These are phyloP conservation scores for Saturnia japonica DNA, from an alignment of 2,888 invertebrate species.

Conservation along the genomic window DNA sequence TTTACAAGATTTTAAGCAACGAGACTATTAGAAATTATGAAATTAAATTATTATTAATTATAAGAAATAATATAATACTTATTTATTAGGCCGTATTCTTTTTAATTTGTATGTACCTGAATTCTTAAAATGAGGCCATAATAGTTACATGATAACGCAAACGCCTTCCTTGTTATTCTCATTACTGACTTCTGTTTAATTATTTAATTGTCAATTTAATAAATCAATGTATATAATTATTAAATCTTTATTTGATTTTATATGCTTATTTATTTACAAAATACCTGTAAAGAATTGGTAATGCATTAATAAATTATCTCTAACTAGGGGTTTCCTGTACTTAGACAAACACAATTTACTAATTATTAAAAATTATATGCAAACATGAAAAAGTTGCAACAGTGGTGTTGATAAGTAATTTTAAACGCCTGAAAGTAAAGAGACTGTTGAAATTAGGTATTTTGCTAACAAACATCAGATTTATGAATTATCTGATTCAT, in stretches of 20 bases:
- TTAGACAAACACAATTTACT: too few species aligned
- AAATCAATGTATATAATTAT: slow-evolving; percentile 70
- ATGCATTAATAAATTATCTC: too few species aligned
- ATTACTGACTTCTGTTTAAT: slow-evolving; percentile 72
- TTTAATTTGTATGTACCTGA: slow-evolving; percentile 78
- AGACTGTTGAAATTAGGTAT: too few species aligned
- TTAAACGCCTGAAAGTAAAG: too few species aligned
- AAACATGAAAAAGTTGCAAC: too few species aligned
- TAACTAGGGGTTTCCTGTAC: too few species aligned
- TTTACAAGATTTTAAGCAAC: slow-evolving; percentile 68
- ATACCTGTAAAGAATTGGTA: too few species aligned
- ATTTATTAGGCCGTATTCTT: slow-evolving; percentile 65
- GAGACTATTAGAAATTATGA: slow-evolving; percentile 72
- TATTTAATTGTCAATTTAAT: slow-evolving; percentile 68
- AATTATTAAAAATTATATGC: too few species aligned
- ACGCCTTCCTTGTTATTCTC: slow-evolving; percentile 61
- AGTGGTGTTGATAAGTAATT: too few species aligned
- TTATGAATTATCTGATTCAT: too few species aligned
- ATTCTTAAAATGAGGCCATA: slow-evolving; percentile 79
- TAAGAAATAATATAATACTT: slow-evolving; percentile 61
- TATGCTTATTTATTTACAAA: slow-evolving; percentile 28
- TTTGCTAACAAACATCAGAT: too few species aligned
- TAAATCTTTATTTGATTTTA: slow-evolving; percentile 37
- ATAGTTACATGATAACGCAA: slow-evolving; percentile 54
- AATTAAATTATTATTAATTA: slow-evolving; percentile 74